Conservation (phyloP, 2,113 vertebrate genomes). For the Eulemur rufifrons region DNA sequence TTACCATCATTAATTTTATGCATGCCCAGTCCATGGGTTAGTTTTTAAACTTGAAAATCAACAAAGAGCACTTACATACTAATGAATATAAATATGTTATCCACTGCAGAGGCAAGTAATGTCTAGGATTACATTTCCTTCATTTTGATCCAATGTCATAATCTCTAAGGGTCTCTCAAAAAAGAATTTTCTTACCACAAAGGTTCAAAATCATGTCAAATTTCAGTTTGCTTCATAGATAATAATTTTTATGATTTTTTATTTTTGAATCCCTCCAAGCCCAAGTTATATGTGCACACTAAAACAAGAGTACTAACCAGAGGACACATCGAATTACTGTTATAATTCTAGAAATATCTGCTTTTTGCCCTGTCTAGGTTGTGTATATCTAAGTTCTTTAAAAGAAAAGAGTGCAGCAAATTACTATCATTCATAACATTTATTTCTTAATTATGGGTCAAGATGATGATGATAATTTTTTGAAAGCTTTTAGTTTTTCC, state of each 20-base stretch:
- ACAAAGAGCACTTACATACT: background rate
- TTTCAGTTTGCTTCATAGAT: slow-evolving; percentile 15
- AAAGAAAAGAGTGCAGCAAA: background rate
- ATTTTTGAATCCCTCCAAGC: background rate
- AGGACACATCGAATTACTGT: background rate
- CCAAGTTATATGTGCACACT: background rate
- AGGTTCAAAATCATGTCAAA: background rate
- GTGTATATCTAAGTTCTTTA: background rate
- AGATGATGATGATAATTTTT: background rate
- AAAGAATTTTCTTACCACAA: background rate
- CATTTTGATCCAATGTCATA: background rate
- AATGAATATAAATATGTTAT: background rate
- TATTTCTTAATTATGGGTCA: background rate
- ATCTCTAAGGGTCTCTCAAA: background rate
- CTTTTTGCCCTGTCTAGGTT: background rate
- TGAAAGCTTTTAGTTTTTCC: background rate
- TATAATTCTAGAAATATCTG: slow-evolving; percentile 19
- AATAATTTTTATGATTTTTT: slow-evolving; percentile 41
- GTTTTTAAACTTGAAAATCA: background rate
- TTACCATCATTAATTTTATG: background rate
- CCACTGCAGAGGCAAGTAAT: background rate
- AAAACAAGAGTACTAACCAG: background rate
- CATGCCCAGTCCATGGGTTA: background rate
- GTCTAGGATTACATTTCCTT: background rate
- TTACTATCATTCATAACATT: background rate